phyloP scores from a whole-genome alignment of 1,140 invertebrate genomes.

The Philotrypesis tridentata region DNA sequence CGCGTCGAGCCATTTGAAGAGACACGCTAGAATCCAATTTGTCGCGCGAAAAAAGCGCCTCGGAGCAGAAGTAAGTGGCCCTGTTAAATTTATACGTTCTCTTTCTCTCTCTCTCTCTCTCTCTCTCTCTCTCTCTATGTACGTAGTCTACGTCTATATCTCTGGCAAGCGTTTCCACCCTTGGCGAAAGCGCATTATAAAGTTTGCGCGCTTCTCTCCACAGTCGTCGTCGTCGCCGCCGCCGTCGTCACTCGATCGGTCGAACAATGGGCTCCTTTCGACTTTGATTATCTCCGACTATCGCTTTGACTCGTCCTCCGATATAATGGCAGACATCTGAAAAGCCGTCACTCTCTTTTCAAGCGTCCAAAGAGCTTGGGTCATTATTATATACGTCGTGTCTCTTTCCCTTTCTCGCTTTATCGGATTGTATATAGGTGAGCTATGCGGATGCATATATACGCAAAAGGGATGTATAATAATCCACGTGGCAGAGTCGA shows the following conservation, averaged over 20 bases:
- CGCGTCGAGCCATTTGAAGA: background rate
- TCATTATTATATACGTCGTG: background rate
- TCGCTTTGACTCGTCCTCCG: background rate
- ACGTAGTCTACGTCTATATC: too few relatives aligned
- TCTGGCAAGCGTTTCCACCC: slow-evolving; percentile 4
- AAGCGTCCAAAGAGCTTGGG: background rate
- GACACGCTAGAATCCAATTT: background rate
- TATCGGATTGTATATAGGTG: background rate
- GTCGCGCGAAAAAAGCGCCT: background rate
- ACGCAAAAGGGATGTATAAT: background rate
- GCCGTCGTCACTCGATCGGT: background rate
- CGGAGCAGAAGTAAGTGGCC: background rate
- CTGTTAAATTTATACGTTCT: slow-evolving; percentile 20
- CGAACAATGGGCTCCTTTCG: slow-evolving; percentile 5
- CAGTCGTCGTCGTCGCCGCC: too few relatives aligned
- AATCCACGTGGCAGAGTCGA: background rate
- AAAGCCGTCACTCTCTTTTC: background rate
- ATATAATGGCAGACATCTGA: background rate
- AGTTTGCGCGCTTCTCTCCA: slow-evolving; percentile 12
- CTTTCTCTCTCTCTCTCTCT: background rate
- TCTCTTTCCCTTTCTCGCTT: background rate
- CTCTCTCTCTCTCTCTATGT: too few relatives aligned
- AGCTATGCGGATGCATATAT: background rate
- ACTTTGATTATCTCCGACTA: slow-evolving; percentile 6
- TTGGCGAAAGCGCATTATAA: slow-evolving; percentile 6